These are phyloP conservation scores for Antheraea assamensis DNA, from an alignment of 2,888 invertebrate genomes.

Conservation along the genomic window DNA sequence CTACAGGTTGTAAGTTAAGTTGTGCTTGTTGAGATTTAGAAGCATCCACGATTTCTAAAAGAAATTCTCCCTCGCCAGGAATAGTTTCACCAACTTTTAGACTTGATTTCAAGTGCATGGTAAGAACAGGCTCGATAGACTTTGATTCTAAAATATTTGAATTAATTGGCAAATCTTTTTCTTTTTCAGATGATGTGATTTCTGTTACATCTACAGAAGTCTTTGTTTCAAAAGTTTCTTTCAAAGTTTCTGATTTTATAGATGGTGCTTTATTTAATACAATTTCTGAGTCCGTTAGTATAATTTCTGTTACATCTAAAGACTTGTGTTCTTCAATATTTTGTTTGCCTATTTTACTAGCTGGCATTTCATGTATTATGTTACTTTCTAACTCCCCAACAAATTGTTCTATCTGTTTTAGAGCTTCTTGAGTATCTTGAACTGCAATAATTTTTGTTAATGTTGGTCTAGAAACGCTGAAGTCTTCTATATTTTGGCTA, in stretches of 20 bases:
- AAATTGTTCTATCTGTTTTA: conserved; percentile 53
- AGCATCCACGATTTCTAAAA: conserved; percentile 37
- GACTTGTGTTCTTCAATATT: conserved; percentile 55
- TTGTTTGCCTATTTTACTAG: conserved; percentile 36
- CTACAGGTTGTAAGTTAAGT: conserved; percentile 66
- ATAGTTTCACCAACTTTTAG: conserved; percentile 53
- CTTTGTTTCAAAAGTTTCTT: conserved; percentile 60
- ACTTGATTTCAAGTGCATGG: conserved; percentile 42
- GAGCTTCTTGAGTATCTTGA: conserved; percentile 55
- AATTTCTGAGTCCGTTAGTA: conserved; percentile 53
- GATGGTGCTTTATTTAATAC: conserved; percentile 33
- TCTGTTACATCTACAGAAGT: conserved; percentile 64
- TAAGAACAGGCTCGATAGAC: conserved; percentile 40
- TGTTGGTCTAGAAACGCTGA: conserved; percentile 41
- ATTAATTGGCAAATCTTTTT: conserved; percentile 40
- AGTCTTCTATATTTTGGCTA: conserved; percentile 65
- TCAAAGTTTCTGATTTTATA: conserved; percentile 46
- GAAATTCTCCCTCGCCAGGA: conserved; percentile 50
- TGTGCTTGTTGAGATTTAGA: conserved; percentile 55
- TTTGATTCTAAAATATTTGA: conserved; percentile 38
- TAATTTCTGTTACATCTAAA: conserved; percentile 56
- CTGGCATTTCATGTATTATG: conserved; percentile 35
- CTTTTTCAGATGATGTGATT: conserved; percentile 67
- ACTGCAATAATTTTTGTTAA: conserved; percentile 45
- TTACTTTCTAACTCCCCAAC: conserved; percentile 49